Evolutionary conservation across 2,888 invertebrate species (phyloP).

Genomic region (Rutpela maculata): DNA sequence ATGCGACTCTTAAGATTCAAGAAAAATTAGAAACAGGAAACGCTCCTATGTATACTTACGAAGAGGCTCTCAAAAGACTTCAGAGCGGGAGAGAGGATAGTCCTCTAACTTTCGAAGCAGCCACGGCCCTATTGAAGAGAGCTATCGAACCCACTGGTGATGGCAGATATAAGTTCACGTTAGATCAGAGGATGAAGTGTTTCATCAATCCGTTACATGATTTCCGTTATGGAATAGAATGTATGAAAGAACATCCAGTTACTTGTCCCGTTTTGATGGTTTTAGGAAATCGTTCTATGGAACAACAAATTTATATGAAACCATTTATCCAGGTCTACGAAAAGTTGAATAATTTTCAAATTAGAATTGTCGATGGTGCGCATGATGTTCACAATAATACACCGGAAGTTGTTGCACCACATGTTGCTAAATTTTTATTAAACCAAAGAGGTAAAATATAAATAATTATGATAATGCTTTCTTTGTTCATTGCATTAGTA

Average conservation of each 20-base stretch:
- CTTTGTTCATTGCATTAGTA: too few relatives aligned
- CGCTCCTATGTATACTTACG: slow-evolving; percentile 71
- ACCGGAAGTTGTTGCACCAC: slow-evolving; percentile 75
- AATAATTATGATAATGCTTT: not conserved
- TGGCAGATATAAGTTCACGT: slow-evolving; percentile 76
- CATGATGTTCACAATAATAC: slow-evolving; percentile 80
- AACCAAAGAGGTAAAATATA: slow-evolving; percentile 60
- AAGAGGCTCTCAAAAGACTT: slow-evolving; percentile 75
- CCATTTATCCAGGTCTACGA: slow-evolving; percentile 59
- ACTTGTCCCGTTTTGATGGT: slow-evolving; percentile 71
- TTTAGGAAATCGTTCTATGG: slow-evolving; percentile 56
- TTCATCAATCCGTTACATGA: slow-evolving; percentile 69
- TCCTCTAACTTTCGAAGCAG: slow-evolving; percentile 73
- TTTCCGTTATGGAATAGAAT: slow-evolving; percentile 62
- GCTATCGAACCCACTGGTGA: slow-evolving; percentile 71
- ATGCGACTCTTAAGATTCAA: slow-evolving; percentile 67
- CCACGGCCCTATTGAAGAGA: slow-evolving; percentile 74
- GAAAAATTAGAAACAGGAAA: slow-evolving; percentile 58
- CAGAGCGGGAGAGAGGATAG: slow-evolving; percentile 70
- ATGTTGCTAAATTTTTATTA: slow-evolving; percentile 64
- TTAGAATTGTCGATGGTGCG: slow-evolving; percentile 74
- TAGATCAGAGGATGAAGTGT: slow-evolving; percentile 76
- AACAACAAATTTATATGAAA: slow-evolving; percentile 57
- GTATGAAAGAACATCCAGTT: slow-evolving; percentile 67
- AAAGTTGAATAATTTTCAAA: slow-evolving; percentile 61